Evolutionary conservation across 1,140 invertebrate species (phyloP).

Genomic region (Coenobita brevimanus): DNA sequence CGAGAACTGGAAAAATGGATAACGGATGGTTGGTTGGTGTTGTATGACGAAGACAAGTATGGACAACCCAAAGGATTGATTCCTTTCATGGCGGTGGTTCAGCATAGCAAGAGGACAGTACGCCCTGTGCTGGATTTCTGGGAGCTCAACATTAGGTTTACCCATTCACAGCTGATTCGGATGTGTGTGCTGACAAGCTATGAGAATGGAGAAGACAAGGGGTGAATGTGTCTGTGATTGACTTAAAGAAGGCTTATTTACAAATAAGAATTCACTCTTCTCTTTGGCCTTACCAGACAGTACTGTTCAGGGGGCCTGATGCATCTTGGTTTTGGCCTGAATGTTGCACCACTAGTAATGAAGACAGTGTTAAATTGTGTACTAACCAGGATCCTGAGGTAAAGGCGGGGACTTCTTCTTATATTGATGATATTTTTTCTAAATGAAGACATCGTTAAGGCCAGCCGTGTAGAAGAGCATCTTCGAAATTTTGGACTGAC

Average conservation of each 20-base stretch:
- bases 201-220: neutral
- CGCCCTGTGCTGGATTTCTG: too few relatives aligned
- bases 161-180: neutral
- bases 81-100: too few relatives aligned
- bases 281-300: neutral
- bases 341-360: neutral
- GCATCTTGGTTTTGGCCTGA: neutral
- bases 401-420: too few relatives aligned
- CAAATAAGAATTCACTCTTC: neutral
- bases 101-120: too few relatives aligned
- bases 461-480: too few relatives aligned
- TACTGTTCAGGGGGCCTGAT: neutral
- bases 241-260: neutral
- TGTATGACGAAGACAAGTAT: neutral
- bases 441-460: too few relatives aligned
- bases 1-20: neutral
- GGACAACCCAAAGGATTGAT: too few relatives aligned
- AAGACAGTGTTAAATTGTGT: neutral
- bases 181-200: too few relatives aligned
- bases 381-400: neutral
- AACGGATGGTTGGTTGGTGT: neutral
- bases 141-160: too few relatives aligned
- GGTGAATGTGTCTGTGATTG: neutral
- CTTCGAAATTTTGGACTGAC: too few relatives aligned
- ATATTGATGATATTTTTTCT: too few relatives aligned